A percentile compares a stretch with the other conserved stretches of the same genome.
Evolutionary conservation across 1,140 invertebrate genomes (phyloP).

Genomic region (Zeugodacus cucurbitae): DNA sequence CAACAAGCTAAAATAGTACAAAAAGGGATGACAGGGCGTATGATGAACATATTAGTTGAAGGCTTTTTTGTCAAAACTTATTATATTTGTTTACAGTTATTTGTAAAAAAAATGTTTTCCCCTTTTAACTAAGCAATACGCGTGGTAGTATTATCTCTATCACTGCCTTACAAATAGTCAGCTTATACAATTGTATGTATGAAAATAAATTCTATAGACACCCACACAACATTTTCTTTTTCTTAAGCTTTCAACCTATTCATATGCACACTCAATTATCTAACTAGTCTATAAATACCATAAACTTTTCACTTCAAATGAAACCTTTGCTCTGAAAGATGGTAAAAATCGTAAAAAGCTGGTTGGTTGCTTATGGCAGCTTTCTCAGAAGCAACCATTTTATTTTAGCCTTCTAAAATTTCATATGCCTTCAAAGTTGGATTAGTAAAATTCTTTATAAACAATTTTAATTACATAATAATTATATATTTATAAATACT

Average conservation of each 20-base stretch:
- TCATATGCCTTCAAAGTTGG: conserved; percentile 58
- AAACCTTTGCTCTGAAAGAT: conserved; percentile 64
- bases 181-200: not conserved
- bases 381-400: conserved; percentile 22
- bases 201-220: not conserved
- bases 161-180: not conserved
- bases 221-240: not conserved
- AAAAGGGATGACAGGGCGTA: no score
- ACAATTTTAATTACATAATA: not conserved
- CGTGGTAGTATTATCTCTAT: not conserved
- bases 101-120: no score
- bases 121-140: not conserved
- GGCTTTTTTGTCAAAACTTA: no score
- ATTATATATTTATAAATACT: conserved; percentile 39
- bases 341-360: conserved; percentile 64
- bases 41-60: no score
- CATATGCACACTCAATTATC: no score
- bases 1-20: no score
- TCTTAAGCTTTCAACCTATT: not conserved
- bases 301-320: conserved; percentile 56
- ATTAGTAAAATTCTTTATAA: conserved; percentile 54
- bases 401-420: conserved; percentile 54
- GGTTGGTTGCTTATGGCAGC: conserved; percentile 34
- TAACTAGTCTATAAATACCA: no score
- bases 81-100: no score